Evolutionary conservation across 1,140 invertebrate genomes (phyloP), one percentile per base, ranked within the genome.

Genomic region (Protaetia brevitarsis): DNA sequence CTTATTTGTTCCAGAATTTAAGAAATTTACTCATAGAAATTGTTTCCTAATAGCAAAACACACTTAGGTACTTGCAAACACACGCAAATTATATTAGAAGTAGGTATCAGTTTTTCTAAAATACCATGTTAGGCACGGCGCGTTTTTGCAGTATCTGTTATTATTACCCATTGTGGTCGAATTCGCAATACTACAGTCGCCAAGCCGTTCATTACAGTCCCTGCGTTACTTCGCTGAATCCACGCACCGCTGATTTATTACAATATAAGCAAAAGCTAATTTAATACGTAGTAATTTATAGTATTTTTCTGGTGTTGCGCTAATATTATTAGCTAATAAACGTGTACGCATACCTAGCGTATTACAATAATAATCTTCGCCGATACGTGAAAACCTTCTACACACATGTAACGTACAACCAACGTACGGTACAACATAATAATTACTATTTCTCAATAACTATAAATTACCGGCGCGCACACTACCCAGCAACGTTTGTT

Each of bases 361-460:
- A 37, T 37, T 13, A 37, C 5, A 37, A 11, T 37, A 5, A 37
- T 37, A 16, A 5, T 11, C 5, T 0, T 3, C 34, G 2, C 34
- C 7, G 34, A 11, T 8, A 51, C 19, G 41, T 51, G 26, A 23
- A 51, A 16, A 13, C 16, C 41, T 16, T 51, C 41, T 51, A 19
- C 41, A 23, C 26, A 51, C 6, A 19, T 45, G 8, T 19, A 19
- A 21, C 16, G 16, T 51, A 19, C 13, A 45, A 23, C 13, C 26
- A 51, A 23, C 19, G 7, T 23, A 19, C 41, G 5, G 41, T 51
- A n/a, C n/a, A n/a, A 59, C 57, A 28, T 59, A 59, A 59, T 31
- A 59, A 59, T 59, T 59, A 59, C 68, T 65, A 68, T 69, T 71
- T 66, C 66, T 63, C 70, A 66, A 71, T 71, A 71, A 66, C 70